A percentile compares a stretch with the other conserved stretches of the same genome.
Evolutionary conservation across 2,888 invertebrate genomes (phyloP).

Genomic region (Lordiphosa andalusiaca): DNA sequence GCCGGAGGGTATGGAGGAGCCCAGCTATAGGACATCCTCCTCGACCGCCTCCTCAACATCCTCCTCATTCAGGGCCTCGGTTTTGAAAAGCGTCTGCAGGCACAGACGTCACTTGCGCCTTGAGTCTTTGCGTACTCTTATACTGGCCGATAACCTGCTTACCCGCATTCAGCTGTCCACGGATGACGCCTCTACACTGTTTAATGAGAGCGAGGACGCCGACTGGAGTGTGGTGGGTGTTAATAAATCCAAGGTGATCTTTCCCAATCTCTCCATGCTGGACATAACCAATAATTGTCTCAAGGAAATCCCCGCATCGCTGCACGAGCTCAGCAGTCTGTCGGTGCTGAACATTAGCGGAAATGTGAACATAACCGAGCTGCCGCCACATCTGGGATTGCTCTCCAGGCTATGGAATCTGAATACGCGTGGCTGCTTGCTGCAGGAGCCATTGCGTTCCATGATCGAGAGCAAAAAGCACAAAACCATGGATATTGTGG

Average conservation of each 20-base stretch:
- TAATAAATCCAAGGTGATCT: conserved; percentile 87
- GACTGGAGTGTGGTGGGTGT: conserved; percentile 83
- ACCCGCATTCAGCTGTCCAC: conserved; percentile 90
- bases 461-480: conserved; percentile 96
- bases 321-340: conserved; percentile 91
- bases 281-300: conserved; percentile 95
- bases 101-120: conserved; percentile 92
- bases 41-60: conserved; percentile 78
- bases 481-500: conserved; percentile 95
- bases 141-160: conserved; percentile 92
- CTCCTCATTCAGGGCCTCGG: conserved; percentile 84
- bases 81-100: conserved; percentile 90
- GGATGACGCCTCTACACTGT: conserved; percentile 87
- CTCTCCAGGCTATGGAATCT: conserved; percentile 97
- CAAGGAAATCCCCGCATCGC: conserved; percentile 88
- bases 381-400: conserved; percentile 97
- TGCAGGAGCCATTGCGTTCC: conserved; percentile 92
- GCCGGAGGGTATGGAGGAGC: conserved; percentile 53
- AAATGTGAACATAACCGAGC: conserved; percentile 87
- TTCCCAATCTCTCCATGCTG: conserved; percentile 96
- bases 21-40: conserved; percentile 59
- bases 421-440: conserved; percentile 92
- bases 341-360: conserved; percentile 95
- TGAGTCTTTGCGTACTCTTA: conserved; percentile 79
- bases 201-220: conserved; percentile 82